These are phyloP conservation scores for Grammatotria lemairii DNA, from an alignment of 2,113 vertebrate species.

Conservation along the genomic window DNA sequence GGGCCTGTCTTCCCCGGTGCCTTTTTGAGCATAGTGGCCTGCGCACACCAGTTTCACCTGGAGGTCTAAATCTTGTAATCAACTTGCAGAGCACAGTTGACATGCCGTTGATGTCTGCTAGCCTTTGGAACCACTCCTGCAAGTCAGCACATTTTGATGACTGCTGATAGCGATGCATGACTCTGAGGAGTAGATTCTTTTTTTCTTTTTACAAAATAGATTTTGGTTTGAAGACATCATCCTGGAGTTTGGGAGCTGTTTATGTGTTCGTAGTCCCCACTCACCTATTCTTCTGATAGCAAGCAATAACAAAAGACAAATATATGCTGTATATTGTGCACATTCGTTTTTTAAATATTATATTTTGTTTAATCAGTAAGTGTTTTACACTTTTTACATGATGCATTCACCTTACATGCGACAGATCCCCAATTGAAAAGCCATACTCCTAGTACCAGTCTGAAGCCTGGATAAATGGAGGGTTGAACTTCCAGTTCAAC, in stretches of 20 bases:
- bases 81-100: background rate
- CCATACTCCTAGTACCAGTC: background rate
- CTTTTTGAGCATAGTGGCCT: conserved; percentile 13
- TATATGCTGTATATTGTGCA: background rate
- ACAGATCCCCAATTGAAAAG: background rate
- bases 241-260: background rate
- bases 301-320: background rate
- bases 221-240: background rate
- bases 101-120: background rate
- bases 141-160: background rate
- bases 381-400: background rate
- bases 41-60: conserved; percentile 22
- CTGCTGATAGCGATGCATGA: background rate
- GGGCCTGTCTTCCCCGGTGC: background rate
- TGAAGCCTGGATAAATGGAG: background rate
- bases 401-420: background rate
- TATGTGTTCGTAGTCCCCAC: background rate
- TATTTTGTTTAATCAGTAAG: background rate
- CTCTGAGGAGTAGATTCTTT: background rate
- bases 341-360: background rate
- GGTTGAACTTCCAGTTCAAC: background rate
- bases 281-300: background rate
- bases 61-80: background rate
- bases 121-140: background rate
- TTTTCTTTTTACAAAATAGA: background rate